A percentile compares a stretch with the other conserved stretches of the same genome.
phyloP scores from a whole-genome alignment of 2,888 invertebrate species.

The Tipula vernalis region DNA sequence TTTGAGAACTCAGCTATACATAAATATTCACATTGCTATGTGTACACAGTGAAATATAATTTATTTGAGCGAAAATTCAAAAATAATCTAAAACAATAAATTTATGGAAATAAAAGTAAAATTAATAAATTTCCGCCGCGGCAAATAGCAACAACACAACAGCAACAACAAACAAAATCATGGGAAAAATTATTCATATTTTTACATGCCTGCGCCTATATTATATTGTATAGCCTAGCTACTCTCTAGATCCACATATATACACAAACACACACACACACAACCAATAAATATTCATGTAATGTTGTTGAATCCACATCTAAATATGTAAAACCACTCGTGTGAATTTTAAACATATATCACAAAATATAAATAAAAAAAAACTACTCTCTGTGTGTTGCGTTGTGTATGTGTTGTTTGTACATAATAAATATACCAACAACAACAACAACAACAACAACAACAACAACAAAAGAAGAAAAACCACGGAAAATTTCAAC shows the following conservation, averaged over 20 bases:
- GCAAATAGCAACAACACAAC: neutral
- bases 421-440: neutral
- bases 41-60: neutral
- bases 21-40: neutral
- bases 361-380: neutral
- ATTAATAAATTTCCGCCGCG: neutral
- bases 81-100: slow-evolving; percentile 4
- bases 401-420: neutral
- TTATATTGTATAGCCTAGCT: neutral
- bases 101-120: neutral
- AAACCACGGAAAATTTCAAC: neutral
- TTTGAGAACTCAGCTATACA: neutral
- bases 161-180: neutral
- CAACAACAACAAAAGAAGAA: neutral
- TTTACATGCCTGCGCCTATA: neutral
- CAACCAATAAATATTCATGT: neutral
- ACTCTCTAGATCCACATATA: neutral
- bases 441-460: neutral
- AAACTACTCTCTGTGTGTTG: neutral
- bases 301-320: slow-evolving; percentile 4
- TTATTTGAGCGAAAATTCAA: neutral
- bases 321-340: slow-evolving; percentile 4
- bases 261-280: neutral
- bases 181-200: neutral
- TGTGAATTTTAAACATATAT: slow-evolving; percentile 4